Evolutionary conservation across 2,113 vertebrate species (phyloP).

Genomic region (Cavia porcellus): DNA sequence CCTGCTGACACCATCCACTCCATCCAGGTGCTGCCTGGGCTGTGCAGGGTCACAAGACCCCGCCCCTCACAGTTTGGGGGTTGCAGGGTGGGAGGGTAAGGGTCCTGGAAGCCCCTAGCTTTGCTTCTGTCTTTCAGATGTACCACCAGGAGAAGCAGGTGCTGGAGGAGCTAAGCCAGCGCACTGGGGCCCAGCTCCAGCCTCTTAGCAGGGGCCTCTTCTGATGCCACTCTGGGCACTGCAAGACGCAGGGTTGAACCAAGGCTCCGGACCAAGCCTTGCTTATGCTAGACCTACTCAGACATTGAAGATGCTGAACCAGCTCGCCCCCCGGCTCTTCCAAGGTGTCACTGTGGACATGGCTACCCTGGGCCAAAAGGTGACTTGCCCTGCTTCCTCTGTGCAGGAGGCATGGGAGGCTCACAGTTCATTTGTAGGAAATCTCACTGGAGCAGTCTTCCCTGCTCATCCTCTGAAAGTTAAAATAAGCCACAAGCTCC

Average conservation of each 20-base stretch:
- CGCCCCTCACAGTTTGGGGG: neutral
- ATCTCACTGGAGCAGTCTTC: neutral
- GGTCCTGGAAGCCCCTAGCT: neutral
- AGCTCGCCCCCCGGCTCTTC: neutral
- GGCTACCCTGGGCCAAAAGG: neutral
- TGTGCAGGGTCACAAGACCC: neutral
- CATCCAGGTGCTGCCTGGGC: neutral
- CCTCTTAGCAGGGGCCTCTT: conserved; percentile 89
- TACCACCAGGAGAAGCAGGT: conserved; percentile 92
- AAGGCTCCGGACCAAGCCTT: neutral
- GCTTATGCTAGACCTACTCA: neutral
- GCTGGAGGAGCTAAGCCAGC: conserved; percentile 89
- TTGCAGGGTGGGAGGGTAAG: too few relatives aligned
- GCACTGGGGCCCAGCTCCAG: conserved; percentile 87
- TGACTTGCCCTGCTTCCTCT: neutral
- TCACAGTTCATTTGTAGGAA: too few relatives aligned
- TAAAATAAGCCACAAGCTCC: neutral
- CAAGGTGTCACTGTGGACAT: neutral
- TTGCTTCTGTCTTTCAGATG: conserved; percentile 89
- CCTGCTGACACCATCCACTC: neutral
- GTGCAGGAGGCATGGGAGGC: neutral
- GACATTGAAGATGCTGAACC: neutral
- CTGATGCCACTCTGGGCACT: neutral
- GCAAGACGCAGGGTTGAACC: neutral
- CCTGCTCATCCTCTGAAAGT: neutral